phyloP scores from a whole-genome alignment of 1,140 invertebrate species.

The Reticulitermes speratus region DNA sequence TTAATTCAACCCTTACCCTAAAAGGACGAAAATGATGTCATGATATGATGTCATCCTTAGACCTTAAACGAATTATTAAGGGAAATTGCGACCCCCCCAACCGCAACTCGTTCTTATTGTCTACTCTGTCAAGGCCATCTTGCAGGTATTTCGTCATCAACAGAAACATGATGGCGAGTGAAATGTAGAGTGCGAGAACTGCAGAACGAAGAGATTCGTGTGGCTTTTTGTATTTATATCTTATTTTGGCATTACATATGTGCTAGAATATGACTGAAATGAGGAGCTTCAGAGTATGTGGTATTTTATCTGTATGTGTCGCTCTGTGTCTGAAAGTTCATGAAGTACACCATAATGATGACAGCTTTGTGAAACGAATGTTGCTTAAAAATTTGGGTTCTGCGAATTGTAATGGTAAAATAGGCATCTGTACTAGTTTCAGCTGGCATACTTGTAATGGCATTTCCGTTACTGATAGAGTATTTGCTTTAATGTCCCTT shows the following conservation, averaged over 20 bases:
- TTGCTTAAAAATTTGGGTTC: not conserved
- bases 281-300: constrained; percentile 3
- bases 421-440: not conserved
- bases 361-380: constrained; percentile 12
- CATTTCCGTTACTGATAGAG: not conserved
- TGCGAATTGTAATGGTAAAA: not conserved
- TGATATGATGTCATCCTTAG: constrained; percentile 1
- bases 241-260: not conserved
- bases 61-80: not conserved
- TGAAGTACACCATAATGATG: not conserved
- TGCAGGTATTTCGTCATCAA: constrained; percentile 4
- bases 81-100: not conserved
- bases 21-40: not conserved
- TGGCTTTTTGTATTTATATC: not conserved
- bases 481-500: too few relatives aligned
- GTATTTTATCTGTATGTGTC: not conserved
- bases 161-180: constrained; percentile 23
- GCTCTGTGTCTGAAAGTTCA: not conserved
- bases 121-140: constrained; percentile 19
- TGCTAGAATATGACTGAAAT: not conserved
- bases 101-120: not conserved
- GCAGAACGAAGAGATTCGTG: not conserved
- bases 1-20: too few relatives aligned
- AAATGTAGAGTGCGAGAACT: not conserved
- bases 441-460: not conserved